Base-by-base conservation (phyloP, 2,797 vertebrate genomes). In the Xenentodon cancila region DNA sequence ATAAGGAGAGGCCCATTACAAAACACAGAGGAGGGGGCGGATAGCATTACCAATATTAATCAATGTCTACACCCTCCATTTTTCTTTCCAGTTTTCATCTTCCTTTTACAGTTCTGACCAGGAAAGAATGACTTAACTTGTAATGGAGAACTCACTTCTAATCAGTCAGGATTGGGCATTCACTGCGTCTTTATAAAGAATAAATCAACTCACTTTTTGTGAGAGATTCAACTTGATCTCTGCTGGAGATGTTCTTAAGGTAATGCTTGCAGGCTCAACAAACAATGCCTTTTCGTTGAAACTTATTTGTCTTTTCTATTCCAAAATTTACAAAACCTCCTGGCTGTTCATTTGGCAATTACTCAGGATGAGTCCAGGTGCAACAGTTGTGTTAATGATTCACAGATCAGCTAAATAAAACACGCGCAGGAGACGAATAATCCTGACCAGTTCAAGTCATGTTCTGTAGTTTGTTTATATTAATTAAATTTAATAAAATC, bases 21-120 rank as follows among this genome's bases (percentile, higher is more conserved):
- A 48, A 94, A 95, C 93, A 95, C 90, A 88, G 93, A 54, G 63
- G 80, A 69, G 75, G 80, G 68, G 63, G 51, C 46, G 66, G 68
- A 94, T 93, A 94, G 91, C 94, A 95, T 96, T 95, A 95, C 95
- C 93, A 95, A 96, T 96, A 97, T 97, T 96, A 95, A 97, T 98
- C 96, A 97, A 95, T 94, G 94, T 96, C 96, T 93, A 19, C 91
- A 88, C 91, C 89, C 88, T 91, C 92, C 80, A 96, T 96, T 95
- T 94, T 94, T 95, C 94, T 95, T 93, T 88, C 90, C 91, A 94
- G 94, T 96, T 95, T 95, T 93, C 95, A 94, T 94, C 92, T 94
- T 94, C 63, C 60, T 77, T 93, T 93, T 78, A 68, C 92, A 82
- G 88, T 90, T 89, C 90, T 87, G 91, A 89, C 94, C 93, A 27